These are phyloP conservation scores for Dysmachus trigonus DNA, from an alignment of 2,888 invertebrate genomes.

Conservation along the genomic window DNA sequence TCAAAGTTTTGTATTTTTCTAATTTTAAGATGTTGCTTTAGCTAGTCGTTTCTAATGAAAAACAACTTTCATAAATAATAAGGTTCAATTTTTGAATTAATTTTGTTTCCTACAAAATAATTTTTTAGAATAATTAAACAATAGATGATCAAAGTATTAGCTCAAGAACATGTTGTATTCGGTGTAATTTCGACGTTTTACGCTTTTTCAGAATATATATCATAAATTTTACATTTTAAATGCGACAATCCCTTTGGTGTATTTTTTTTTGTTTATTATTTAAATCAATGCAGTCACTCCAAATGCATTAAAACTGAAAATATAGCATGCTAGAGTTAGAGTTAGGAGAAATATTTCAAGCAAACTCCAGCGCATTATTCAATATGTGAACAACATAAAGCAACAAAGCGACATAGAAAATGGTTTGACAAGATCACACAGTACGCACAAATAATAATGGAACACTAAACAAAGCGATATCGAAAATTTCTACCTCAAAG, in stretches of 20 bases:
- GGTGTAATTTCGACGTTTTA: background rate
- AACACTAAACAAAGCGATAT: conserved; percentile 3
- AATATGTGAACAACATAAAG: background rate
- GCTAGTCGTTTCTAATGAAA: no score
- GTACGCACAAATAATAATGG: background rate
- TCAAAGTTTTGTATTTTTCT: no score
- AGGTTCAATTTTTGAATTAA: no score
- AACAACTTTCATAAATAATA: no score
- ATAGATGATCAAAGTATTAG: no score
- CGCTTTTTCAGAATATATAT: background rate
- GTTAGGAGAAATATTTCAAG: background rate
- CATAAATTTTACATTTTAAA: background rate
- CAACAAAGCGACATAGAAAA: background rate
- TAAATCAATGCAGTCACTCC: background rate
- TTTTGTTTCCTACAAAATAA: no score
- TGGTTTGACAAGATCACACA: background rate
- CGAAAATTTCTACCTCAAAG: conserved; percentile 60
- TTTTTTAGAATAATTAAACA: background rate
- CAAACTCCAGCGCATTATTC: background rate
- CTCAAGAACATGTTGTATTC: background rate
- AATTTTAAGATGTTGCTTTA: no score
- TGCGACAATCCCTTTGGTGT: background rate
- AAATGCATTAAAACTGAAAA: background rate
- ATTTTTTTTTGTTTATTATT: no score
- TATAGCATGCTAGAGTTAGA: background rate